phyloP scores from a whole-genome alignment of 2,888 invertebrate genomes.

The Agrochola litura region DNA sequence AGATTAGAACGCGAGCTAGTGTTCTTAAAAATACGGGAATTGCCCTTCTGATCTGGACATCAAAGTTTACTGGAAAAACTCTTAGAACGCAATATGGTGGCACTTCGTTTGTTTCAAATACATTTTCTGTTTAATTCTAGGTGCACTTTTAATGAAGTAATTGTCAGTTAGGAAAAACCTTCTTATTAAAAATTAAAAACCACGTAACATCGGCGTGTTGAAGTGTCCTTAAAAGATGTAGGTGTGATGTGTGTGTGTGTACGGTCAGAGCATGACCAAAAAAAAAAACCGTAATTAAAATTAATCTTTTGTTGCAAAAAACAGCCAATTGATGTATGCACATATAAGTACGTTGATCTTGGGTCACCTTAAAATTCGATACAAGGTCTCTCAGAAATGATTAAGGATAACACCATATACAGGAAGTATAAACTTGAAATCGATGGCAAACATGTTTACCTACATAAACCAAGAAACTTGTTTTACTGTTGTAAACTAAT shows the following conservation, averaged over 20 bases:
- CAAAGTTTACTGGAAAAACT: conserved; percentile 2
- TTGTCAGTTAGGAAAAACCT: background rate
- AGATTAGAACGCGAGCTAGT: no score
- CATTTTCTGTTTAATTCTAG: background rate
- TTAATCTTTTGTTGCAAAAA: background rate
- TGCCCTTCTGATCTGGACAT: background rate
- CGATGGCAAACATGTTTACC: conserved; percentile 41
- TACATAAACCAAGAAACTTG: conserved; percentile 26
- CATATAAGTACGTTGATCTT: background rate
- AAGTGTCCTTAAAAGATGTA: background rate
- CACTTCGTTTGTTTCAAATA: no score
- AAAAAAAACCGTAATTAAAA: no score
- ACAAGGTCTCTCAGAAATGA: conserved; percentile 33
- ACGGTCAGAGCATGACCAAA: no score
- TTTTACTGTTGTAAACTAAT: conserved; percentile 9
- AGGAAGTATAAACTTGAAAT: conserved; percentile 12
- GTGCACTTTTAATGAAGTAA: background rate
- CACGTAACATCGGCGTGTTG: background rate
- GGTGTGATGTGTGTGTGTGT: no score
- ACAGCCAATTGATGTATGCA: background rate
- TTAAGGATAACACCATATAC: conserved; percentile 14
- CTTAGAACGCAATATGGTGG: background rate
- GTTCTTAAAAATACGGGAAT: no score
- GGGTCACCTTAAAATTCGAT: conserved; percentile 17
- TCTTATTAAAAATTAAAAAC: background rate